Base-by-base conservation (phyloP, 2,888 invertebrate species). In the Danaus chrysippus region DNA sequence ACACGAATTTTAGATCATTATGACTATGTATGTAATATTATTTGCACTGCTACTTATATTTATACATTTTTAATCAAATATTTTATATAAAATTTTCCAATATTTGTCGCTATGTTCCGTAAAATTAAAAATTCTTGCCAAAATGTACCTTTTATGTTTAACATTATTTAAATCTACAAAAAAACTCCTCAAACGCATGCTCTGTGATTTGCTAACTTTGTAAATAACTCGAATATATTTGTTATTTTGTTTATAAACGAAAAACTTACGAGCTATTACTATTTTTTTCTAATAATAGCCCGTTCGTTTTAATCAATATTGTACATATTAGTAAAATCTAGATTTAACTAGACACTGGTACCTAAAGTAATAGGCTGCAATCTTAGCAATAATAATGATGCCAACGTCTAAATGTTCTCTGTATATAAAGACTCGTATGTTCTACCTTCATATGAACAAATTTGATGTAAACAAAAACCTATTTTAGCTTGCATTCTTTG, bases 121-220 rank as follows among this genome's bases (percentile, higher is more conserved):
- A 52, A 56, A 12, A 52, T 61, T 56, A 61, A 63, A 55, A 59
- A 76, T 75, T 83, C 86, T 86, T 86, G 84, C 83, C 85, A 83
- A 76, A 73, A 67, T 65, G 72, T 80, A 76, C 74, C 73, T 75
- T 72, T 72, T 70, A 69, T 73, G 68, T 70, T 71, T 75, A 68
- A 68, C 46, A 62, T 72, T 71, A 71, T 74, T 73, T 71, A 71
- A 70, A 71, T 72, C 65, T 70, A 69, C 70, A 73, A 72, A 73
- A 70, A 78, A 76, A 77, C 76, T 77, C 72, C 66, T 75, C 77
- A 78, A 87, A 86, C 84, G 83, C 83, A 76, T 82, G 60, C 79
- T 83, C 86, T 90, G 88, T 90, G 89, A 89, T 90, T 87, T 86
- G 84, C 86, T 84, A 83, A 84, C 84, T 84, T 73, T 90, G 89